Conservation (phyloP, 2,797 vertebrate species). For the Crypturellus tataupa region DNA sequence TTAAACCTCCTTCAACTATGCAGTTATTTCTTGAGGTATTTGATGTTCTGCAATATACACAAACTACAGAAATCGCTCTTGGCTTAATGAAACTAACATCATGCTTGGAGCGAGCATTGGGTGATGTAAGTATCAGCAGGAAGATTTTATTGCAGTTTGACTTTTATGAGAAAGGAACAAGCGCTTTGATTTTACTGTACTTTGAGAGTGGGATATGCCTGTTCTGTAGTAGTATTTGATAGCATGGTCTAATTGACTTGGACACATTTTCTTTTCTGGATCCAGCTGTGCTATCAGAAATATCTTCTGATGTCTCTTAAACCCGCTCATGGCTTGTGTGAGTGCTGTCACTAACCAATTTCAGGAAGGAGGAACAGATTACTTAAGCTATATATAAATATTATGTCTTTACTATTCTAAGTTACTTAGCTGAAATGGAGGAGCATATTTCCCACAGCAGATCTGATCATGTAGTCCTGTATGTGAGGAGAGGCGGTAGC, state of each 20-base stretch:
- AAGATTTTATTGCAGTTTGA: background rate
- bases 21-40: slow-evolving; percentile 81
- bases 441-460: background rate
- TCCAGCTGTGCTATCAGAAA: background rate
- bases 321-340: background rate
- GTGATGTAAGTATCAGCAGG: slow-evolving; percentile 77
- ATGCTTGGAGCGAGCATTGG: slow-evolving; percentile 81
- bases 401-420: background rate
- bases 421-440: background rate
- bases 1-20: background rate
- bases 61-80: slow-evolving; percentile 68
- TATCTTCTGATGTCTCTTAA: background rate
- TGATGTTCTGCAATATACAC: slow-evolving; percentile 36
- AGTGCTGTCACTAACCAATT: background rate
- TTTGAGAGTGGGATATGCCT: background rate
- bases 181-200: background rate
- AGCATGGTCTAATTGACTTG: background rate
- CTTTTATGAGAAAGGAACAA: background rate
- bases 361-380: background rate
- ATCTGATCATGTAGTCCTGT: background rate
- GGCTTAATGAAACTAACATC: slow-evolving; percentile 83
- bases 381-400: background rate
- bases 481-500: background rate
- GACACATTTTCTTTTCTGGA: background rate
- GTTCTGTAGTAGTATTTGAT: background rate